These are phyloP conservation scores for Drosophila neonasuta DNA, from an alignment of 2,888 invertebrate species.

Conservation along the genomic window DNA sequence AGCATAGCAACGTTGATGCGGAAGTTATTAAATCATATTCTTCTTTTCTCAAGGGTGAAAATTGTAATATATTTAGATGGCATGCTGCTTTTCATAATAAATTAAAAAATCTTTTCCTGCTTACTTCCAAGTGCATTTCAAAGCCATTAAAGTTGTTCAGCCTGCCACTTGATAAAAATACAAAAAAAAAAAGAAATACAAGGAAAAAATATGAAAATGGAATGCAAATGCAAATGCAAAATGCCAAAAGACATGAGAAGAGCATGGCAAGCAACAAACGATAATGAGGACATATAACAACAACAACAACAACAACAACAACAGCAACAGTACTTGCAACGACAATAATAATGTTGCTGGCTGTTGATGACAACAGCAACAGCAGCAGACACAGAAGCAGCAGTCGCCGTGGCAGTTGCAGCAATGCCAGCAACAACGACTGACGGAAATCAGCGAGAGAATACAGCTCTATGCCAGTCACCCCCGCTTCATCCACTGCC, in stretches of 20 bases:
- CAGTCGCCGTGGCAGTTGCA: slow-evolving; percentile 26
- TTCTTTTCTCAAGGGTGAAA: neutral
- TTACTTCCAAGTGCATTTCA: slow-evolving; percentile 69
- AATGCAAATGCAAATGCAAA: slow-evolving; percentile 66
- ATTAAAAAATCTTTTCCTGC: slow-evolving; percentile 56
- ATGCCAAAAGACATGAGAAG: slow-evolving; percentile 72
- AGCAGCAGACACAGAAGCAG: slow-evolving; percentile 25
- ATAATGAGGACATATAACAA: slow-evolving; percentile 73
- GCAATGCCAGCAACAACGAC: slow-evolving; percentile 44
- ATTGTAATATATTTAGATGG: slow-evolving; percentile 22
- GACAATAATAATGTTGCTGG: slow-evolving; percentile 62
- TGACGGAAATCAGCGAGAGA: slow-evolving; percentile 74
- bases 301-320: slow-evolving; percentile 48
- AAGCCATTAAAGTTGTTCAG: slow-evolving; percentile 72
- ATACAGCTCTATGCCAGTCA: slow-evolving; percentile 37
- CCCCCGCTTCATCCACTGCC: neutral
- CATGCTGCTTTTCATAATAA: slow-evolving; percentile 40
- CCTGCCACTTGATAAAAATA: slow-evolving; percentile 58
- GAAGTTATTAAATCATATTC: neutral
- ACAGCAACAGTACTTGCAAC: slow-evolving; percentile 48
- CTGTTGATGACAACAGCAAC: slow-evolving; percentile 62
- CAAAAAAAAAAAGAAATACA: slow-evolving; percentile 28
- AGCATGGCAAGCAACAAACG: slow-evolving; percentile 65
- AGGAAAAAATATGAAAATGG: slow-evolving; percentile 36
- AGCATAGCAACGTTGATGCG: neutral